These are phyloP conservation scores for Rhingia rostrata DNA, from an alignment of 2,888 invertebrate species.

Conservation along the genomic window DNA sequence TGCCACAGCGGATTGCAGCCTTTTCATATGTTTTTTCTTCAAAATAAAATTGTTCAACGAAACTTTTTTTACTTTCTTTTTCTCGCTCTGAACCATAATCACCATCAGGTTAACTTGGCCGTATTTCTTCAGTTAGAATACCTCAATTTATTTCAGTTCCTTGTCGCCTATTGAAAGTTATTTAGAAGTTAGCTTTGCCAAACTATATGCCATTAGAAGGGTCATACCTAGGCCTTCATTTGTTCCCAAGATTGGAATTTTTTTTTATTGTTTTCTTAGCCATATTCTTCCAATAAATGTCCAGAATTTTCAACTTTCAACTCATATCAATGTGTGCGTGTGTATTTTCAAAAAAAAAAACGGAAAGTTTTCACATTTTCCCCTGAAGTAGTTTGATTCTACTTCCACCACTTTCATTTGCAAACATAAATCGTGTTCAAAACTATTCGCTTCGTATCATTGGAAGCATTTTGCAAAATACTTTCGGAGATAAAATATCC, in stretches of 20 bases:
- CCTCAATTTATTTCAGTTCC: conserved; percentile 23
- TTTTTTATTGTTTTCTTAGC: not conserved
- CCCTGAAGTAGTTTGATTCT: conserved; percentile 49
- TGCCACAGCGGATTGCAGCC: too few species aligned
- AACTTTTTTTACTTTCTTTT: conserved; percentile 46
- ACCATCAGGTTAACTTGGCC: conserved; percentile 48
- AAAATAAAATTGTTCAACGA: conserved; percentile 2
- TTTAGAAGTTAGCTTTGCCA: conserved; percentile 34
- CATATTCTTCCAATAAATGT: conserved; percentile 39
- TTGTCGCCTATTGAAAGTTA: conserved; percentile 50
- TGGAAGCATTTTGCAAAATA: not conserved
- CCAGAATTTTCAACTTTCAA: conserved; percentile 41
- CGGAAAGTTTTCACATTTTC: conserved; percentile 44
- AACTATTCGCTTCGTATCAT: conserved; percentile 15
- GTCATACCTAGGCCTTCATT: conserved; percentile 10
- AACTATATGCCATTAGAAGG: conserved; percentile 15
- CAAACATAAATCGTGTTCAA: conserved; percentile 40
- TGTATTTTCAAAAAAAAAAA: conserved; percentile 16
- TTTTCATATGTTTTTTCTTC: not conserved
- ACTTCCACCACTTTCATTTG: conserved; percentile 54
- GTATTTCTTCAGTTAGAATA: conserved; percentile 17
- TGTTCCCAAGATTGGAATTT: conserved; percentile 17
- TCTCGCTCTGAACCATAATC: conserved; percentile 31
- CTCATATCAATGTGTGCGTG: not conserved
- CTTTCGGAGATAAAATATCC: not conserved